Evolutionary conservation across 2,888 invertebrate genomes (phyloP).

Genomic region (Lasioglossum morio): DNA sequence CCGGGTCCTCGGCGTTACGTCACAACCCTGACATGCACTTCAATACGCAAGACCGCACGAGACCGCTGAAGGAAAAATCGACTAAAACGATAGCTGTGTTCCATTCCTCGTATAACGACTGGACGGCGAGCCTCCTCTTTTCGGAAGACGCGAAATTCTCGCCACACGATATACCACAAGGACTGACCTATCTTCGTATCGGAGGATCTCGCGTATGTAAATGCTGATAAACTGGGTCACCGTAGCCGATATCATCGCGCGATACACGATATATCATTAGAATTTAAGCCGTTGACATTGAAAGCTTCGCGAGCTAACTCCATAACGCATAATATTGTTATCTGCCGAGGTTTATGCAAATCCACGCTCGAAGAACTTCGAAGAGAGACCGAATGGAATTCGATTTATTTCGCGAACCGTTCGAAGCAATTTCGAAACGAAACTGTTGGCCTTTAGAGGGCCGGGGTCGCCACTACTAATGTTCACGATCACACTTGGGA

Average conservation of each 20-base stretch:
- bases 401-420: not conserved
- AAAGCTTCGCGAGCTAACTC: not conserved
- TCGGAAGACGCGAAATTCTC: not conserved
- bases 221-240: constrained; percentile 25
- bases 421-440: not conserved
- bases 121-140: not conserved
- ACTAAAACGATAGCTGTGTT: constrained; percentile 34
- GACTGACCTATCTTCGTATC: constrained; percentile 36
- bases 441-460: not conserved
- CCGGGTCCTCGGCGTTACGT: constrained; percentile 41
- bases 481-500: too few relatives aligned
- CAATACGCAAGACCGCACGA: constrained; percentile 29
- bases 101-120: not conserved
- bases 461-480: too few relatives aligned
- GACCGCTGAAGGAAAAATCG: constrained; percentile 33
- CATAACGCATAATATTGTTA: not conserved
- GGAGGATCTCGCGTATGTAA: constrained; percentile 4
- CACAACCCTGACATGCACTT: constrained; percentile 23
- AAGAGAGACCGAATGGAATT: not conserved
- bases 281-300: not conserved
- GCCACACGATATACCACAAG: not conserved
- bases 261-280: not conserved
- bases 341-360: not conserved
- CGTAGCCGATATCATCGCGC: not conserved
- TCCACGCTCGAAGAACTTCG: not conserved